These are phyloP conservation scores for Thalassarche chlororhynchos DNA, from an alignment of 2,113 vertebrate species.

Conservation along the genomic window DNA sequence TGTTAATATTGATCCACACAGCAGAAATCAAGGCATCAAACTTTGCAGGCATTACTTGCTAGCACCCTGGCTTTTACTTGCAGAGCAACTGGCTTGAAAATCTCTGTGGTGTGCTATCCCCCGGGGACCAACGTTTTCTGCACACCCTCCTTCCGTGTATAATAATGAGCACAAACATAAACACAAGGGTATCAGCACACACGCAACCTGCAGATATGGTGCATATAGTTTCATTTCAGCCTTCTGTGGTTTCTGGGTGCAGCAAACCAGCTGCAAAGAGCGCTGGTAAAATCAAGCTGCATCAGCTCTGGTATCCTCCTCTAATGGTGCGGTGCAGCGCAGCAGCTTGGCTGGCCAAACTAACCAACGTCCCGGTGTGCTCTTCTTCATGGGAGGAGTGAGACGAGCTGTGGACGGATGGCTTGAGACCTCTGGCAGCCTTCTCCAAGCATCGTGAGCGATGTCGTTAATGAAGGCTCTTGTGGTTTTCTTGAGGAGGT, in stretches of 20 bases:
- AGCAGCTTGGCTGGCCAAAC: not conserved
- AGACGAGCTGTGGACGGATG: not conserved
- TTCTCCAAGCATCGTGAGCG: accelerated
- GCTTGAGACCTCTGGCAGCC: not conserved
- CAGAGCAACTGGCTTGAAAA: not conserved
- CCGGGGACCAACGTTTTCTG: not conserved
- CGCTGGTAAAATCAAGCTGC: not conserved
- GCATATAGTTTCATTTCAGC: not conserved
- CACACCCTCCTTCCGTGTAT: not conserved
- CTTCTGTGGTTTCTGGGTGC: not conserved
- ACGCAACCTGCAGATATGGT: not conserved
- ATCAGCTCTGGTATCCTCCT: accelerated
- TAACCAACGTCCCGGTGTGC: accelerated
- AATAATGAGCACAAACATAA: not conserved
- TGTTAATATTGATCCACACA: slow-evolving; percentile 39
- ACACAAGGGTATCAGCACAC: accelerated
- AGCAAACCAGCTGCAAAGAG: not conserved
- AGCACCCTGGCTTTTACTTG: not conserved
- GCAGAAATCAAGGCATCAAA: slow-evolving; percentile 50
- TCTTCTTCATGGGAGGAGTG: not conserved
- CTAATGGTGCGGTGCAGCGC: accelerated
- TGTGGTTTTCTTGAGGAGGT: not conserved
- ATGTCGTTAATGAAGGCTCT: accelerated
- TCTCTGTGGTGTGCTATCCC: accelerated
- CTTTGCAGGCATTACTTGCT: not conserved